A percentile compares a stretch with the other conserved stretches of the same genome.
These are phyloP conservation scores for Phylloscopus trochilus DNA, from an alignment of 2,113 vertebrate genomes.

Conservation along the genomic window DNA sequence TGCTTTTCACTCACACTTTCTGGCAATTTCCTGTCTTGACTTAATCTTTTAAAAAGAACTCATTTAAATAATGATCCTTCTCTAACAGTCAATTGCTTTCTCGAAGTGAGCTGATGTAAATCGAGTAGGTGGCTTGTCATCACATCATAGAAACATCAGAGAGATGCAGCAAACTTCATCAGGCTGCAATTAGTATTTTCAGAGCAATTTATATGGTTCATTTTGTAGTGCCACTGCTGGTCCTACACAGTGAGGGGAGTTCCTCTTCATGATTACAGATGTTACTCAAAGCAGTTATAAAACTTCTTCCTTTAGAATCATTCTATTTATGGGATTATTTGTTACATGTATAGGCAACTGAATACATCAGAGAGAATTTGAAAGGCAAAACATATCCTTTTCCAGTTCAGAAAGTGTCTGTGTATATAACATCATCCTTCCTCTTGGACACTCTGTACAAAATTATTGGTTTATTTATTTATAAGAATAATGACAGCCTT, in stretches of 20 bases:
- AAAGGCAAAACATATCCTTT: background rate
- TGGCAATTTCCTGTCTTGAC: constrained; percentile 34
- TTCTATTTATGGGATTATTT: background rate
- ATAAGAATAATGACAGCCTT: background rate
- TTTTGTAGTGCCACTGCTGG: background rate
- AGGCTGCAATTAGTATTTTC: constrained; percentile 12
- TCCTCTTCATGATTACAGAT: background rate
- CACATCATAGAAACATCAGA: background rate
- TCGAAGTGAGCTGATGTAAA: constrained; percentile 26
- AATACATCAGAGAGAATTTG: constrained; percentile 7
- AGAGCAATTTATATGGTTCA: background rate
- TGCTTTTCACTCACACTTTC: constrained; percentile 13
- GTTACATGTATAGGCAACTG: background rate
- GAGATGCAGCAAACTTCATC: background rate
- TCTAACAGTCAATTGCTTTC: constrained; percentile 32
- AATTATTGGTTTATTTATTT: background rate
- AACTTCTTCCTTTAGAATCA: background rate
- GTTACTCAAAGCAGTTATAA: background rate
- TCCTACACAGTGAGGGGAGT: background rate
- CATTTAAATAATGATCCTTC: constrained; percentile 53
- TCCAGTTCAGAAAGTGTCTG: background rate
- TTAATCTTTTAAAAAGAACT: constrained; percentile 38
- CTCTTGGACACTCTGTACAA: background rate
- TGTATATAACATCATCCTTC: background rate
- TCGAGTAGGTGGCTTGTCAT: constrained; percentile 24